Conservation (phyloP, 2,888 invertebrate species). For the Cheilosia grossa region DNA sequence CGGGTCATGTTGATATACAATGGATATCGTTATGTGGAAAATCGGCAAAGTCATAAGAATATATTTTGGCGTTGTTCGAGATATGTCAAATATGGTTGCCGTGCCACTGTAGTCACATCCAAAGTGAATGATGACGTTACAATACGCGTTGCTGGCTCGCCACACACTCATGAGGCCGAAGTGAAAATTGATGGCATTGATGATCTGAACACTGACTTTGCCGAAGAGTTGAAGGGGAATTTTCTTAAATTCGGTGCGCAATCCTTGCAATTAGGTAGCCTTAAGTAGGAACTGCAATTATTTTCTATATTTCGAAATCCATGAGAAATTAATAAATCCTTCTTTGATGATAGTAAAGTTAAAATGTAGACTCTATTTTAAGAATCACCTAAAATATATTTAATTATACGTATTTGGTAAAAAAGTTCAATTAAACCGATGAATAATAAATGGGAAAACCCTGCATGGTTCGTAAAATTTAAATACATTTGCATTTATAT, state of each 20-base stretch:
- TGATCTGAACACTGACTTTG: conserved; percentile 79
- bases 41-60: conserved; percentile 82
- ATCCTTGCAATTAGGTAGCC: conserved; percentile 74
- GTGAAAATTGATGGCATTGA: conserved; percentile 79
- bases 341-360: conserved; percentile 22
- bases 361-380: conserved; percentile 29
- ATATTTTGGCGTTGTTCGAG: conserved; percentile 83
- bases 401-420: conserved; percentile 14
- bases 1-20: conserved; percentile 82
- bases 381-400: conserved; percentile 13
- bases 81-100: conserved; percentile 82
- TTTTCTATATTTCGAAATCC: not conserved
- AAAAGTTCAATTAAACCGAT: not conserved
- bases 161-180: conserved; percentile 82
- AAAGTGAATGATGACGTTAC: conserved; percentile 80
- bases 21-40: conserved; percentile 83
- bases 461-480: not conserved
- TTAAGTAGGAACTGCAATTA: conserved; percentile 64
- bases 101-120: conserved; percentile 82
- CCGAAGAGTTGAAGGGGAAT: conserved; percentile 79
- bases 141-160: conserved; percentile 81
- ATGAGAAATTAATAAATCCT: conserved; percentile 1
- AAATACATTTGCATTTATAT: not conserved
- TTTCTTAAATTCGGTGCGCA: conserved; percentile 76
- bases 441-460: conserved; percentile 5